Evolutionary conservation across 35 echinoderm and acorn worm species (phyloP).

Genomic region (Patiria miniata): DNA sequence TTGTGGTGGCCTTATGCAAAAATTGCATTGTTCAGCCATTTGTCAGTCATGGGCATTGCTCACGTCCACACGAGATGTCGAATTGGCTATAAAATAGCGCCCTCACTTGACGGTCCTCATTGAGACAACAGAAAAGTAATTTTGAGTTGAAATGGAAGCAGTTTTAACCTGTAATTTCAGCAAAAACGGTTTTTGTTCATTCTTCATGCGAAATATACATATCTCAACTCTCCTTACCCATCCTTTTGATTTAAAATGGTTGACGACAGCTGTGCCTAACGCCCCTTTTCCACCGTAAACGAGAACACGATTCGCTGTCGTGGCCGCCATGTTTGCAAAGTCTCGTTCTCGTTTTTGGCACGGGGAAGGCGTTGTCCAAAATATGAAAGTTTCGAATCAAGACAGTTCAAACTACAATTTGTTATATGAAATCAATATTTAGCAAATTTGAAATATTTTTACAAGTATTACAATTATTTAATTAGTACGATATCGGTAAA

Average conservation of each 20-base stretch:
- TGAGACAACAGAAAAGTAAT: no score
- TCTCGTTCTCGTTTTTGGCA: background rate
- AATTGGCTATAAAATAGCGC: no score
- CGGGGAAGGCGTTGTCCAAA: background rate
- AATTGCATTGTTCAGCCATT: no score
- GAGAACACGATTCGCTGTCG: constrained; percentile 45
- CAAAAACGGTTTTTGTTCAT: no score
- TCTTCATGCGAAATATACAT: background rate
- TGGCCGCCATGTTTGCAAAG: constrained; percentile 48
- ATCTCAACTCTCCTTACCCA: constrained; percentile 63
- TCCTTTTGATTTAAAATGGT: constrained; percentile 87
- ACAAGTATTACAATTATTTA: background rate
- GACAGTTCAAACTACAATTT: background rate
- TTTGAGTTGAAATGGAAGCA: no score
- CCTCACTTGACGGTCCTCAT: no score
- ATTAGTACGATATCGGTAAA: background rate
- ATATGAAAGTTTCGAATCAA: background rate
- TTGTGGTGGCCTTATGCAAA: no score
- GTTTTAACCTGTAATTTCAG: no score
- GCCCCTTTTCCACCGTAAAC: constrained; percentile 98
- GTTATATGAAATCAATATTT: background rate
- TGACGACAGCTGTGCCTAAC: constrained; percentile 72
- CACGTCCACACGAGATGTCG: no score
- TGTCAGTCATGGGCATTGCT: no score
- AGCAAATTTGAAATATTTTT: background rate